Base-by-base conservation (phyloP, 2,888 invertebrate species). In the Lycocerus yunnanus region DNA sequence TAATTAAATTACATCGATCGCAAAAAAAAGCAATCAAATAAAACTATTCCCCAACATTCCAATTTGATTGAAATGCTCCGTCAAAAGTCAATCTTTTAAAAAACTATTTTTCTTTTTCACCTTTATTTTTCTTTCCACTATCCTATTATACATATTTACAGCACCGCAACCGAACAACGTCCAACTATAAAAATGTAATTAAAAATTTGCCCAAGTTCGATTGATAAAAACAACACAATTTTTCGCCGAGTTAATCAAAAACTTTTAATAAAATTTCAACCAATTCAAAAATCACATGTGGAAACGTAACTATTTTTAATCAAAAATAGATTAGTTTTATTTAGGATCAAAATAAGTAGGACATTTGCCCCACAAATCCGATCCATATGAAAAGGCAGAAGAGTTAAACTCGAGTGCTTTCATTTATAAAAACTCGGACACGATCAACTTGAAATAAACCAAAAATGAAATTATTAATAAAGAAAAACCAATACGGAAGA, bases 1-100 rank as follows among this genome's bases (percentile, higher is more conserved):
- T 69, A 69, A 43, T 43, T 63, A 69, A 69, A 69, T 69, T 69
- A 65, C 43, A 43, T 21, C 27, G 58, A 69, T 15, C 63, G 18
- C 14, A 14, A 43, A 20, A 15, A 20, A 63, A 69, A 58, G 63
- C 58, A 63, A 27, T 27, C 63, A 43, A 69, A 18, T 43, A 27
- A 16, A 27, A 24, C 63, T n/a, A 69, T 63, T 27, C 27, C 11
- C 15, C 27, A 16, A 66, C 14, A 60, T 60, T 60, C 60, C 15
- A 15, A 61, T 61, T 61, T 61, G 61, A 61, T 61, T 61, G 61
- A 61, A 61, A 61, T 61, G 13, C 18, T 15, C 16, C 16, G 61
- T 16, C 18, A 61, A 61, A 61, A 61, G 61, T 16, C 61, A 61
- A 61, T 61, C 18, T 61, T 61, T 18, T 43, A 43, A 43, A 43